Base-by-base conservation (phyloP, 2,888 invertebrate genomes). In the Drosophila longiperda region DNA sequence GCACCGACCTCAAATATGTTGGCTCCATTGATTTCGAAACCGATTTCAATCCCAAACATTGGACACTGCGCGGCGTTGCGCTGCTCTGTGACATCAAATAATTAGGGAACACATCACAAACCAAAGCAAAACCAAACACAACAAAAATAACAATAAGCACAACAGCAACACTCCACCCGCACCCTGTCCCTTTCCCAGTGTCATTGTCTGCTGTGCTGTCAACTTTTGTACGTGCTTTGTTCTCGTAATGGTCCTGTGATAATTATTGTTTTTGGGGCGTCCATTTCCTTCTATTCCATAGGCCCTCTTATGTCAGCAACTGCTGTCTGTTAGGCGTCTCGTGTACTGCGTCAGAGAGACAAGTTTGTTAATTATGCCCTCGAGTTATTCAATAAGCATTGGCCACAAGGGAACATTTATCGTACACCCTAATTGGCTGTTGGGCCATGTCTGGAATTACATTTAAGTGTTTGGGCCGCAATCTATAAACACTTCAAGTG, bases 31-130 rank as follows among this genome's bases (percentile, higher is more conserved):
- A 98, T 93, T 97, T 99, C 90, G 98, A 98, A 94, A 98, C 96
- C 0, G 98, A 98, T 92, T 97, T 97, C 90, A 97, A 96, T 93
- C 97, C 99, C 2, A 95, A 98, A 67, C 99, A 99, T 93, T 99
- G 99, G 99, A 97, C 98, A 0, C 93, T 99, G 61, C 94, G 99
- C 80, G 99, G 99, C 6, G 99, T 99, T n/a, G 99, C 98, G 0
- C 94, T 99, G 17, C 94, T 99, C 62, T 99, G 99, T 93, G 99
- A 99, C 94, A 99, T 98, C 82, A 99, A 99, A 94, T 99, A 95
- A 95, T 87, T 50, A 45, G 55, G 29, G 23, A 23, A 4, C 8
- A 23, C 15, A 45, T 15, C 15, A 29, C 26, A 33, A 7, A 17
- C 12, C 20, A 26, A 40, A 59, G 11, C 1, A 12, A 52, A 32